phyloP scores from a whole-genome alignment of 2,113 vertebrate species.

The Mus spicilegus region DNA sequence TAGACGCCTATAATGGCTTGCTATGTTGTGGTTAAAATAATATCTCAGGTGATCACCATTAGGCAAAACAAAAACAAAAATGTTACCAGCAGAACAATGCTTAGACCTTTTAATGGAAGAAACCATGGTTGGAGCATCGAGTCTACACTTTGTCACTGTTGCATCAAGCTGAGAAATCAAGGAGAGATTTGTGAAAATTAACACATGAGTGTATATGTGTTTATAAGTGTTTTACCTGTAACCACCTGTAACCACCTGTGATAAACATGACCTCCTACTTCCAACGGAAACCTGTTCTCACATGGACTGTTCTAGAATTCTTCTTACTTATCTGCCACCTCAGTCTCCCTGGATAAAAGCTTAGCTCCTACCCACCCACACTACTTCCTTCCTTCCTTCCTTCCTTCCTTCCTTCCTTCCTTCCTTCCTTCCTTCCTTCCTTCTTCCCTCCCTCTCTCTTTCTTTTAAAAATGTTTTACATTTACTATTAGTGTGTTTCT shows the following conservation, averaged over 20 bases:
- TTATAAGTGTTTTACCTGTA: neutral
- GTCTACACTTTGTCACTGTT: neutral
- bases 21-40: slow-evolving; percentile 20
- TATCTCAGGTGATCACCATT: neutral
- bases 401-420: neutral
- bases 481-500: neutral
- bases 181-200: neutral
- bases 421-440: no score
- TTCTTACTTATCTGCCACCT: neutral
- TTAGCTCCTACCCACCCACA: neutral
- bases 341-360: neutral
- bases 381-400: neutral
- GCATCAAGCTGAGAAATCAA: slow-evolving; percentile 13
- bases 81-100: neutral
- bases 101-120: neutral
- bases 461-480: slow-evolving; percentile 9
- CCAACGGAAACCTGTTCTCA: neutral
- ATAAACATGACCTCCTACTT: neutral
- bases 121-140: neutral
- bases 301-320: neutral
- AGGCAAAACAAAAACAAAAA: neutral
- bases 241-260: neutral
- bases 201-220: neutral
- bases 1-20: neutral
- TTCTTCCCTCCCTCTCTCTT: neutral